phyloP scores from a whole-genome alignment of 2,113 vertebrate genomes.

The Corythornis madagascariensis region DNA sequence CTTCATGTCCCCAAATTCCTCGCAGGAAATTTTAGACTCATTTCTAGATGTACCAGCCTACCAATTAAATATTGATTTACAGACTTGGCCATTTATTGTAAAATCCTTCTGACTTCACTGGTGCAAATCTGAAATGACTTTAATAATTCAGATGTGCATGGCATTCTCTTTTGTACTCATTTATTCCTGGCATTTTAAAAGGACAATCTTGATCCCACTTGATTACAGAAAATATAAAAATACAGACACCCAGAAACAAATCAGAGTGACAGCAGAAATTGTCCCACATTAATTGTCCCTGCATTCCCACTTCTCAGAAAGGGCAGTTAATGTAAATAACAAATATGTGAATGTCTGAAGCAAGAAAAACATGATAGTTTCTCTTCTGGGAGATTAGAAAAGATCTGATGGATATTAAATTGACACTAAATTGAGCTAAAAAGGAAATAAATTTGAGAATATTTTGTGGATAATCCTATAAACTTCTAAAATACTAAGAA shows the following conservation, averaged over 20 bases:
- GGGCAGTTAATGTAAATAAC: not conserved
- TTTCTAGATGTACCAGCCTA: not conserved
- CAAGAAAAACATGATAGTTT: not conserved
- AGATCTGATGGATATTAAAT: not conserved
- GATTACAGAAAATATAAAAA: not conserved
- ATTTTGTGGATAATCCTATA: not conserved
- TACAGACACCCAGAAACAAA: not conserved
- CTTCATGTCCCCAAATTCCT: not conserved
- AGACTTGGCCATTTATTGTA: not conserved
- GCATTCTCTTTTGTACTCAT: not conserved
- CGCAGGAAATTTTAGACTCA: not conserved
- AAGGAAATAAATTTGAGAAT: not conserved
- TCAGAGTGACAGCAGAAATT: not conserved
- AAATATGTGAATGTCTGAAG: not conserved
- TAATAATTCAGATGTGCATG: not conserved
- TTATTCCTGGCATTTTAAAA: not conserved
- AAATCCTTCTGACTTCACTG: not conserved
- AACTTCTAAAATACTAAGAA: not conserved
- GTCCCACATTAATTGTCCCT: not conserved
- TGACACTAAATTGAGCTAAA: not conserved
- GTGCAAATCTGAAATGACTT: not conserved
- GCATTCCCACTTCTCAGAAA: not conserved
- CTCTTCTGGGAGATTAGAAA: not conserved
- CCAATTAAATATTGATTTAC: not conserved
- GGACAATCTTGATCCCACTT: not conserved